A percentile compares a stretch with the other conserved stretches of the same genome.
Evolutionary conservation across 1,140 invertebrate species (phyloP).

Genomic region (Panulirus ornatus): DNA sequence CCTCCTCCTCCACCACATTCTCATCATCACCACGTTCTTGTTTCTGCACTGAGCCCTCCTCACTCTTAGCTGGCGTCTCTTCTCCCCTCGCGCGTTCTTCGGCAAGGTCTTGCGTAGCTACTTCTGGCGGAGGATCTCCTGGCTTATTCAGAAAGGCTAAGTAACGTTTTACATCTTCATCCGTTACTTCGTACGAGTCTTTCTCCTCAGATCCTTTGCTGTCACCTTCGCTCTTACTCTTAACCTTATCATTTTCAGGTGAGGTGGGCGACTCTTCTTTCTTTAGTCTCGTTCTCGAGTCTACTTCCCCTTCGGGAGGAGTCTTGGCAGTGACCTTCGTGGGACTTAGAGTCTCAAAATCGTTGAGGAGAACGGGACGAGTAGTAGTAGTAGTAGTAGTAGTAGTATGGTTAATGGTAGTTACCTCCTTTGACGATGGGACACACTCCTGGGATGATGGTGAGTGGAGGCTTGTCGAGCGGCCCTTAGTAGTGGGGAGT

Average conservation of each 20-base stretch:
- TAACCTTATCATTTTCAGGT: conserved; percentile 30
- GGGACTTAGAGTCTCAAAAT: conserved; percentile 26
- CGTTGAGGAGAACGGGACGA: conserved; percentile 11
- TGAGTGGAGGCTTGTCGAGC: conserved; percentile 22
- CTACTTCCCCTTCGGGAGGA: conserved; percentile 23
- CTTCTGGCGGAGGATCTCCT: conserved; percentile 2
- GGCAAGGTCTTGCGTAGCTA: conserved; percentile 22
- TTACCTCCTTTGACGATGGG: conserved; percentile 55
- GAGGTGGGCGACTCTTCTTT: conserved; percentile 12
- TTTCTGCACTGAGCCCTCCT: not conserved
- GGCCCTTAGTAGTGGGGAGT: conserved; percentile 50
- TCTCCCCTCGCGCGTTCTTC: conserved; percentile 28
- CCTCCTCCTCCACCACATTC: conserved; percentile 39
- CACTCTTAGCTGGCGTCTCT: conserved; percentile 31
- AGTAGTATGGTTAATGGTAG: conserved; percentile 48
- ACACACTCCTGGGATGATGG: not conserved
- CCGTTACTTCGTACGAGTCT: conserved; percentile 60
- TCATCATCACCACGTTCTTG: conserved; percentile 17
- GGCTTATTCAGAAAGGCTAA: conserved; percentile 64
- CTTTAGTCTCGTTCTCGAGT: conserved; percentile 27
- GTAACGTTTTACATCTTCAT: conserved; percentile 65
- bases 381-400: conserved; percentile 11
- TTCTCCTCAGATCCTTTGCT: conserved; percentile 8
- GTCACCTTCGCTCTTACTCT: not conserved
- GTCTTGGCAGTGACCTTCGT: not conserved